Conservation (phyloP, 2,888 invertebrate species). For the Lycocerus yunnanus region DNA sequence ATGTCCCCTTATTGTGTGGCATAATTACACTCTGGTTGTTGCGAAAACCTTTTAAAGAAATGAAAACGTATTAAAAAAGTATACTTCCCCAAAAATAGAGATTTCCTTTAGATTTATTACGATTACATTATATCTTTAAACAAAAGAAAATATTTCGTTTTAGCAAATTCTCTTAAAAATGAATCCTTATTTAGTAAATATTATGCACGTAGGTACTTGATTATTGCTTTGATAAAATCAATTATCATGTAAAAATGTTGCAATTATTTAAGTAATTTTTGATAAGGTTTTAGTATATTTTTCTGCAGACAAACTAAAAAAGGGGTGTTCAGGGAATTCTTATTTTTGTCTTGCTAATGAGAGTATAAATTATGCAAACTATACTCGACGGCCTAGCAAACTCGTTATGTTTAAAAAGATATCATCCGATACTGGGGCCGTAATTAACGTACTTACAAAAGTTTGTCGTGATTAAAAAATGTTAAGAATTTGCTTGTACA, state of each 20-base stretch:
- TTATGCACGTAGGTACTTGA: background rate
- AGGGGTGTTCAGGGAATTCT: constrained; percentile 23
- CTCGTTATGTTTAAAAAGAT: constrained; percentile 47
- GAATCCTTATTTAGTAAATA: background rate
- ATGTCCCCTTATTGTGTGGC: constrained; percentile 47
- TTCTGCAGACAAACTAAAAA: background rate
- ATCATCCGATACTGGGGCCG: constrained; percentile 47
- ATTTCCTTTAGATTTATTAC: constrained; percentile 32
- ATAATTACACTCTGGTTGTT: constrained; percentile 45
- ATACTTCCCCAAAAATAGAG: constrained; percentile 35
- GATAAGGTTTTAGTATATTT: background rate
- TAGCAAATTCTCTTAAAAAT: background rate
- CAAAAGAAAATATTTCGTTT: background rate
- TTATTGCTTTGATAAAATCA: background rate
- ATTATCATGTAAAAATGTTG: background rate
- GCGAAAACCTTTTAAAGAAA: constrained; percentile 49
- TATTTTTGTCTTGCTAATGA: constrained; percentile 44
- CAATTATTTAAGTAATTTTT: background rate
- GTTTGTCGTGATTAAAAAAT: constrained; percentile 36
- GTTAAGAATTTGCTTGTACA: constrained; percentile 20
- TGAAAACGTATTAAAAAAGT: constrained; percentile 47
- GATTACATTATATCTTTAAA: constrained; percentile 6
- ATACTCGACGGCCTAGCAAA: constrained; percentile 36
- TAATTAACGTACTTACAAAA: constrained; percentile 48
- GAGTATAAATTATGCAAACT: constrained; percentile 44